phyloP scores from a whole-genome alignment of 2,797 vertebrate species.

The Urocyon cinereoargenteus region DNA sequence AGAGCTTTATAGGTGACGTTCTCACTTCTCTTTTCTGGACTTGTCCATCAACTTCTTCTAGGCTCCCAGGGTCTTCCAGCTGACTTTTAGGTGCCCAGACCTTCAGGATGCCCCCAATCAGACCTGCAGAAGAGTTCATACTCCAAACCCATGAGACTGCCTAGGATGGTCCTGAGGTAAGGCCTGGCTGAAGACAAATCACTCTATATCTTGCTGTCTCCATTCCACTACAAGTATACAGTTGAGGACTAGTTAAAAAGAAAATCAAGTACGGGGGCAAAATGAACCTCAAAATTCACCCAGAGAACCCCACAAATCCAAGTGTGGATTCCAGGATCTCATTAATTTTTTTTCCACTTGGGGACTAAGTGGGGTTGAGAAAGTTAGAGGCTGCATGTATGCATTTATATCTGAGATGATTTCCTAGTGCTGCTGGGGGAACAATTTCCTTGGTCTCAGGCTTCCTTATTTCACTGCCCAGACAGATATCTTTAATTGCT shows the following conservation, averaged over 20 bases:
- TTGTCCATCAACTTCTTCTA: neutral
- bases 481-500: neutral
- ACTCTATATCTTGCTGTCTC: rapidly evolving
- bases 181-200: neutral
- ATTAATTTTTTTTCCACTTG: neutral
- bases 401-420: neutral
- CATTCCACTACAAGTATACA: neutral
- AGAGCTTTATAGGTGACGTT: neutral
- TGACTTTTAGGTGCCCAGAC: neutral
- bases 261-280: neutral
- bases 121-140: rapidly evolving
- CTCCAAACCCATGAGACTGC: neutral
- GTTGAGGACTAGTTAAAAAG: neutral
- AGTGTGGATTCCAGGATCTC: neutral
- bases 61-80: neutral
- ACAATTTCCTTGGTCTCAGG: neutral
- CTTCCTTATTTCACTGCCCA: neutral
- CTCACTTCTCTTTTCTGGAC: neutral
- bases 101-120: neutral
- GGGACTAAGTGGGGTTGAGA: neutral
- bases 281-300: neutral
- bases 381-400: neutral
- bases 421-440: neutral
- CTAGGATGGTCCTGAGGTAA: too few relatives aligned
- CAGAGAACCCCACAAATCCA: neutral